Conservation (phyloP, 2,113 vertebrate species). For the Globicephala melas region DNA sequence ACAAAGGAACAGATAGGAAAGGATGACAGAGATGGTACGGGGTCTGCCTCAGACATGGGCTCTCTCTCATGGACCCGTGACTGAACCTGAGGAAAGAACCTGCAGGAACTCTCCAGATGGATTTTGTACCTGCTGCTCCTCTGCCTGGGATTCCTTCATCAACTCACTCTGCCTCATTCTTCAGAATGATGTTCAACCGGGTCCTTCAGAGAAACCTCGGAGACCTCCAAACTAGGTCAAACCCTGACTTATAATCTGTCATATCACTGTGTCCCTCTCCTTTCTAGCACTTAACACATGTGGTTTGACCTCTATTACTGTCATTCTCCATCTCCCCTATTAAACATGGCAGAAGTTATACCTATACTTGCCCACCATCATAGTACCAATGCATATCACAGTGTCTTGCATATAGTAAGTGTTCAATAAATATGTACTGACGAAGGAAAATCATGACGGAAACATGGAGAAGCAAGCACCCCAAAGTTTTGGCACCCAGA, state of each 20-base stretch:
- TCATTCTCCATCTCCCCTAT: background rate
- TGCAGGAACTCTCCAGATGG: background rate
- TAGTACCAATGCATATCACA: background rate
- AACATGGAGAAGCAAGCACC: background rate
- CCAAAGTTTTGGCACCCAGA: background rate
- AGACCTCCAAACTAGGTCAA: background rate
- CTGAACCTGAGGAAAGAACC: background rate
- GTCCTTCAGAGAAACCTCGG: background rate
- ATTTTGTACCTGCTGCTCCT: background rate
- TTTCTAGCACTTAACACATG: background rate
- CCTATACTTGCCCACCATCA: background rate
- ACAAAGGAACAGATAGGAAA: background rate
- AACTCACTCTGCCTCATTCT: background rate
- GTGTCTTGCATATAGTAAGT: background rate
- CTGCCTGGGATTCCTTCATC: background rate
- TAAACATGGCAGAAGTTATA: background rate
- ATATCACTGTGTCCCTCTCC: background rate
- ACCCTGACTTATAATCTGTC: background rate
- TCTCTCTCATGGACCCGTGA: background rate
- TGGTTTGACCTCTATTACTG: background rate
- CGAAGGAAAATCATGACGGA: background rate
- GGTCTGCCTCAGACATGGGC: background rate
- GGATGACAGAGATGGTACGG: rapidly evolving
- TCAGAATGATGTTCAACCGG: background rate
- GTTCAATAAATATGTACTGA: background rate